Evolutionary conservation across 1,140 invertebrate genomes (phyloP).

Genomic region (Globodera rostochiensis): DNA sequence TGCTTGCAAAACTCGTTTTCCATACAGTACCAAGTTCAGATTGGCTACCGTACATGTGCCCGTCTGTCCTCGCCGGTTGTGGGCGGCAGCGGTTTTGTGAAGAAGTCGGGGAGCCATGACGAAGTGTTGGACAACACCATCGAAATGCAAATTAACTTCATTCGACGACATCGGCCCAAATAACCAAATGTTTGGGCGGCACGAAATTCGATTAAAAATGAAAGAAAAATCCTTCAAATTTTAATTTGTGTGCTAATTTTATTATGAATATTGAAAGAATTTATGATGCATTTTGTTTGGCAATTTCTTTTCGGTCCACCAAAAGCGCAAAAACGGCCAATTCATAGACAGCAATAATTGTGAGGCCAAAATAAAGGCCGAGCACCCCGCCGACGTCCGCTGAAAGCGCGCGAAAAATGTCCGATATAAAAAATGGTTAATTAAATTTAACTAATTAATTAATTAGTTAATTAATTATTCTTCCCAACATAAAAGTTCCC

Average conservation of each 20-base stretch:
- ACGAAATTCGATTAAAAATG: background rate
- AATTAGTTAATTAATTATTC: background rate
- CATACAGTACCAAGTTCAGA: slow-evolving; percentile 25
- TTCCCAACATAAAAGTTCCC: slow-evolving; percentile 37
- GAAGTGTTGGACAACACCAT: slow-evolving; percentile 49
- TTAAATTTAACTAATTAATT: no score
- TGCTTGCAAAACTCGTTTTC: no score
- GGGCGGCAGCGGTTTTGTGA: slow-evolving; percentile 48
- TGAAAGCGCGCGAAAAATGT: slow-evolving; percentile 19
- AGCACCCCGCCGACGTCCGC: slow-evolving; percentile 48
- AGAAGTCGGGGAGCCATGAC: slow-evolving; percentile 42
- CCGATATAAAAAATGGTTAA: background rate
- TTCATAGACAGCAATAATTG: slow-evolving; percentile 49
- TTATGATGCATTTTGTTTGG: background rate
- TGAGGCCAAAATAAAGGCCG: slow-evolving; percentile 51
- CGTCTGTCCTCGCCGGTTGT: slow-evolving; percentile 46
- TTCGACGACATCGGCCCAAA: slow-evolving; percentile 28
- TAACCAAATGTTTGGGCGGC: background rate
- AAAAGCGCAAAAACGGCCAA: slow-evolving; percentile 36
- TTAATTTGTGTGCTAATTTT: background rate
- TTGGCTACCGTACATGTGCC: slow-evolving; percentile 46
- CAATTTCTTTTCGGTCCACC: slow-evolving; percentile 28
- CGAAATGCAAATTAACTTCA: slow-evolving; percentile 57
- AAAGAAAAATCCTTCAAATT: background rate
- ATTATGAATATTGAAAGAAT: background rate